Percentiles rank a stretch among this genome's conserved stretches.
phyloP scores from a whole-genome alignment of 2,888 invertebrate genomes.

The Tachina fera region DNA sequence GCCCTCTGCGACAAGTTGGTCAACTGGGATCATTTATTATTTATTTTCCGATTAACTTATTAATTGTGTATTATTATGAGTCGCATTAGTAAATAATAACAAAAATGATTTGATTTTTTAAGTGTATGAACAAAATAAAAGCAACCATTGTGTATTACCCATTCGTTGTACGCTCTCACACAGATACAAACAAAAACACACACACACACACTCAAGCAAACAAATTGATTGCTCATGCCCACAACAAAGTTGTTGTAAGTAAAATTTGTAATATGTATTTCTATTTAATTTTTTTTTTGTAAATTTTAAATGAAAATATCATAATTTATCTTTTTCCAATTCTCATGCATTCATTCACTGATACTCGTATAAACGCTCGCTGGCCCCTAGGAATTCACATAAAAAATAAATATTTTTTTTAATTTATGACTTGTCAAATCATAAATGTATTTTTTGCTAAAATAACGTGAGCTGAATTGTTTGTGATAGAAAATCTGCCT shows the following conservation, averaged over 20 bases:
- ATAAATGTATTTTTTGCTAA: slow-evolving; percentile 57
- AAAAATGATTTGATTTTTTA: neutral
- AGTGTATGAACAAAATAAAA: slow-evolving; percentile 23
- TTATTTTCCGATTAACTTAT: no score
- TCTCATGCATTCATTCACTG: neutral
- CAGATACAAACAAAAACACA: neutral
- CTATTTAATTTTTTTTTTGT: neutral
- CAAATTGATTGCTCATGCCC: slow-evolving; percentile 14
- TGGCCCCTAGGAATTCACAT: neutral
- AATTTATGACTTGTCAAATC: slow-evolving; percentile 63
- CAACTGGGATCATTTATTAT: no score
- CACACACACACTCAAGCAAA: neutral
- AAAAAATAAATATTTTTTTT: slow-evolving; percentile 29
- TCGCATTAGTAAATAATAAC: no score
- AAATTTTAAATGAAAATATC: slow-evolving; percentile 55
- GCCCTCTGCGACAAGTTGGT: no score
- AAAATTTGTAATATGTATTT: slow-evolving; percentile 41
- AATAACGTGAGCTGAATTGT: slow-evolving; percentile 67
- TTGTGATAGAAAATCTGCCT: slow-evolving; percentile 50
- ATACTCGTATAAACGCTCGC: neutral
- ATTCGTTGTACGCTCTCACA: slow-evolving; percentile 4
- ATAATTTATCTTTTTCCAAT: slow-evolving; percentile 62
- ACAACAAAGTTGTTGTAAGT: slow-evolving; percentile 45
- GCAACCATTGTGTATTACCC: slow-evolving; percentile 13
- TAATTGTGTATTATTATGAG: no score